Conservation (phyloP, 2,113 vertebrate species). For the Dendropsophus ebraccatus region DNA sequence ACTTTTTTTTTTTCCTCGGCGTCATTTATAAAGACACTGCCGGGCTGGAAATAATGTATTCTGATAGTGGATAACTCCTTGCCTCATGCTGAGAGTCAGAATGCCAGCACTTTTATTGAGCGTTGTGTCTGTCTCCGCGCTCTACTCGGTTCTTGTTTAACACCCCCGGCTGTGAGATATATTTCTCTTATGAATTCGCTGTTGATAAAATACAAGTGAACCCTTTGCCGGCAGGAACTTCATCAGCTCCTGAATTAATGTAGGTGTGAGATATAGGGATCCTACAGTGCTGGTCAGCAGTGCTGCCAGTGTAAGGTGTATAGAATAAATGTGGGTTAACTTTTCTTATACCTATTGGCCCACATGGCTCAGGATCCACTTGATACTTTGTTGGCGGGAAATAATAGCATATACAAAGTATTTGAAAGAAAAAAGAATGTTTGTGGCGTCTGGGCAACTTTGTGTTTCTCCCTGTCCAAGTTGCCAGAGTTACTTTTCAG, state of each 20-base stretch:
- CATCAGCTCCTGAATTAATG: slow-evolving; percentile 3
- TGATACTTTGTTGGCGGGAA: too few species aligned
- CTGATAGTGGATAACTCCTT: neutral
- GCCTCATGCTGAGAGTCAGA: slow-evolving; percentile 17
- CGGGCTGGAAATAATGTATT: slow-evolving; percentile 12
- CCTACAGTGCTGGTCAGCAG: neutral
- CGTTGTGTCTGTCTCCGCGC: neutral
- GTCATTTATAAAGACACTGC: neutral
- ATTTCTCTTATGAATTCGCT: slow-evolving; percentile 12
- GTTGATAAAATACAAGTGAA: slow-evolving; percentile 7
- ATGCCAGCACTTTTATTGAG: slow-evolving; percentile 8
- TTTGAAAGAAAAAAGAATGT: too few species aligned
- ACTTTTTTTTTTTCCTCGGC: neutral
- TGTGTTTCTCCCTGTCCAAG: too few species aligned
- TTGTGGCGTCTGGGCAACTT: too few species aligned
- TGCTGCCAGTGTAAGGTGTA: neutral
- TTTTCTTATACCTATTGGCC: too few species aligned
- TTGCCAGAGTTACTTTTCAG: too few species aligned
- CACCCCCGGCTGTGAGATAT: neutral
- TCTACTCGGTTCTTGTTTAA: slow-evolving; percentile 5
- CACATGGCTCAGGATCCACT: too few species aligned
- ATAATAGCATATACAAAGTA: too few species aligned
- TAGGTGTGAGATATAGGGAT: neutral
- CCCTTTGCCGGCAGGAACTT: neutral
- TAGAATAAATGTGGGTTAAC: too few species aligned